phyloP scores from a whole-genome alignment of 2,113 vertebrate genomes.

The Megaceryle maxima region DNA sequence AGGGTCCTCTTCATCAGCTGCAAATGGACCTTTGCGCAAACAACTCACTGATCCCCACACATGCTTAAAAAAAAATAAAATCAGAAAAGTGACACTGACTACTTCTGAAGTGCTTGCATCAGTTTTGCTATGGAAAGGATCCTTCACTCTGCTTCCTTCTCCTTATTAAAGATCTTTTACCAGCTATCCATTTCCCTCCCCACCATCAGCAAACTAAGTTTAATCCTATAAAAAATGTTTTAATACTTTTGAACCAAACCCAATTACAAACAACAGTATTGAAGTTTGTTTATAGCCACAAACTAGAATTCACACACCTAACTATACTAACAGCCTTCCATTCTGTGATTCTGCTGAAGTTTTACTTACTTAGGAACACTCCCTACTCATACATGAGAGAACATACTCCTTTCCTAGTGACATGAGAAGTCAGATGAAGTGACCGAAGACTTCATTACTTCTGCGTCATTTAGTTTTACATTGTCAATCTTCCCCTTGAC shows the following conservation, averaged over 20 bases:
- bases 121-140: neutral
- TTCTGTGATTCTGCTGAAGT: neutral
- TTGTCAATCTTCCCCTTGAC: neutral
- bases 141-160: neutral
- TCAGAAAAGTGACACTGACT: neutral
- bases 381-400: neutral
- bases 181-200: neutral
- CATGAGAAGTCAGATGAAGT: no score
- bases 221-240: neutral
- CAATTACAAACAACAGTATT: neutral
- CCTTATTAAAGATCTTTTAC: neutral
- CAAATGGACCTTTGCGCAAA: neutral
- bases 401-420: neutral
- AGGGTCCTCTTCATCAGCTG: neutral
- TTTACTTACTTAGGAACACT: neutral
- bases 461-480: neutral
- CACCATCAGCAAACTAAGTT: neutral
- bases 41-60: fast-evolving
- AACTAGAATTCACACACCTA: neutral
- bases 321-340: neutral
- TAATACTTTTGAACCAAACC: neutral
- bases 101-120: neutral
- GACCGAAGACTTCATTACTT: neutral
- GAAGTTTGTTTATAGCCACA: neutral
- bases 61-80: neutral